Percentiles rank a stretch among this genome's conserved stretches.
Evolutionary conservation across 1,140 invertebrate genomes (phyloP).

Genomic region (Hermetia illucens): DNA sequence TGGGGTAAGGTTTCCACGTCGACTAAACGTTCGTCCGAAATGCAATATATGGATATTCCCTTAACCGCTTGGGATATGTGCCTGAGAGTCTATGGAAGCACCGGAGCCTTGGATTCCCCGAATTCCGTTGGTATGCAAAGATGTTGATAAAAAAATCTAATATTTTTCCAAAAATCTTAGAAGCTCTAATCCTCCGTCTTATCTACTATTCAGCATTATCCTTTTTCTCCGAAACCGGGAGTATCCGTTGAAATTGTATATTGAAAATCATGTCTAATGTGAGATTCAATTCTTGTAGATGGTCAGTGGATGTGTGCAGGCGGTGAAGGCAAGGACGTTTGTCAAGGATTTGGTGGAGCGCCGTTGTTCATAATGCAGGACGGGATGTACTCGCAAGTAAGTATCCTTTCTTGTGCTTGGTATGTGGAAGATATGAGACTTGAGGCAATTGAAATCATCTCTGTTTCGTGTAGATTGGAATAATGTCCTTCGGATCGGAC

Average conservation of each 20-base stretch:
- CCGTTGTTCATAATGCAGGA: slow-evolving; percentile 42
- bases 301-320: slow-evolving; percentile 50
- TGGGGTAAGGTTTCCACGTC: slow-evolving; percentile 29
- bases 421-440: too few species aligned
- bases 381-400: slow-evolving; percentile 43
- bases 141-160: too few species aligned
- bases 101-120: slow-evolving; percentile 27
- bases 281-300: slow-evolving; percentile 33
- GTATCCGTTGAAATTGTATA: too few species aligned
- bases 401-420: not conserved
- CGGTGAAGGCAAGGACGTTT: slow-evolving; percentile 48
- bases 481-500: slow-evolving; percentile 54
- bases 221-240: too few species aligned
- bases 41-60: slow-evolving; percentile 26
- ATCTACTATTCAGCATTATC: too few species aligned
- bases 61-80: slow-evolving; percentile 29
- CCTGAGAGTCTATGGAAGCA: slow-evolving; percentile 25
- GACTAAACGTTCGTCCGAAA: slow-evolving; percentile 23
- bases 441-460: not conserved
- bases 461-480: slow-evolving; percentile 41
- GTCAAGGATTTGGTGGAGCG: slow-evolving; percentile 53
- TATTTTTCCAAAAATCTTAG: slow-evolving; percentile 19
- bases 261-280: too few species aligned
- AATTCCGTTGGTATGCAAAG: slow-evolving; percentile 19
- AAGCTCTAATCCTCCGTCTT: slow-evolving; percentile 38